phyloP scores from a whole-genome alignment of 2,113 vertebrate species.

The Poicephalus gulielmi region DNA sequence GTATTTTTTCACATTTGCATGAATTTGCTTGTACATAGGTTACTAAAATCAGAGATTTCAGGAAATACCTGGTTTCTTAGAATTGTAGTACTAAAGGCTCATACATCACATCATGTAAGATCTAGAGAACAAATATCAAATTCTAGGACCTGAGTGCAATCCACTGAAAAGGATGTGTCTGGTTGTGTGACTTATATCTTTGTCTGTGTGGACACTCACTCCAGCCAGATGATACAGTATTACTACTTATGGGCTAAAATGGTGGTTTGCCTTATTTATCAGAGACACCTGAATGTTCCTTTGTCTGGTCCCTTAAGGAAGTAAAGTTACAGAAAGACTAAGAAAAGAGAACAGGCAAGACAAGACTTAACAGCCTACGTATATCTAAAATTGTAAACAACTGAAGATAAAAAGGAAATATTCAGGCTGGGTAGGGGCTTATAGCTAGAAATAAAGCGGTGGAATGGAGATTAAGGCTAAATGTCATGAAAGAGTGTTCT shows the following conservation, averaged over 20 bases:
- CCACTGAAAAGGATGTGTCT: background rate
- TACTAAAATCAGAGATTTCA: background rate
- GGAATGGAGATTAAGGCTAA: constrained; percentile 15
- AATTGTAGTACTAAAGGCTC: background rate
- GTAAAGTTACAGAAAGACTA: background rate
- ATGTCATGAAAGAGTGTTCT: constrained; percentile 16
- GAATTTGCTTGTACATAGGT: background rate
- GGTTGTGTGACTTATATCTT: background rate
- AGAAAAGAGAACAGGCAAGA: background rate
- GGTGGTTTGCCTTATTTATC: background rate
- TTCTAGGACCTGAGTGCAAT: background rate
- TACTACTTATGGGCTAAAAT: background rate
- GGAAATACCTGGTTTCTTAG: background rate
- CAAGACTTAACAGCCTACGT: background rate
- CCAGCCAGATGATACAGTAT: background rate
- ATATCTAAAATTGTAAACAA: background rate
- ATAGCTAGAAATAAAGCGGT: background rate
- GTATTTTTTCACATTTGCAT: background rate
- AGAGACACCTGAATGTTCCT: background rate
- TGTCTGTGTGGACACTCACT: background rate
- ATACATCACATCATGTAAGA: accelerated
- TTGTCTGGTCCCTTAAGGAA: background rate
- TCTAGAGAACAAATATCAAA: background rate
- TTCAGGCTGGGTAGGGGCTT: background rate
- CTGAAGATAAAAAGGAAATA: background rate